Conservation (phyloP, 64 coral and sea anemone species). For the Acropora yongei region DNA sequence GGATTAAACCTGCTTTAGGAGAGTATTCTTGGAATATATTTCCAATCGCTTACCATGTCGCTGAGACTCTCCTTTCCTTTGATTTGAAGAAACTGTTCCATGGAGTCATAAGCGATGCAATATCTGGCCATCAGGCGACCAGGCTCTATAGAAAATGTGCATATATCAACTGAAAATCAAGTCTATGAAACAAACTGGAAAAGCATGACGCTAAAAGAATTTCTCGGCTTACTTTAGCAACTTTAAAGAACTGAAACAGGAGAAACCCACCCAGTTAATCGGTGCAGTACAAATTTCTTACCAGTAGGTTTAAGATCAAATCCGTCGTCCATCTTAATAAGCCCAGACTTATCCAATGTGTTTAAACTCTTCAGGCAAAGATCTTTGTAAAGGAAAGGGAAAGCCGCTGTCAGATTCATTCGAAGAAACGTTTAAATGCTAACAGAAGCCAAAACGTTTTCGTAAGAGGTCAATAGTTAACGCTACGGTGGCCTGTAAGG, state of each 20-base stretch:
- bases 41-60: constrained; percentile 70
- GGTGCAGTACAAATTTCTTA: neutral
- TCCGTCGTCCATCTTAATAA: constrained; percentile 95
- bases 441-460: neutral
- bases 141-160: constrained; percentile 57
- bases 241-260: neutral
- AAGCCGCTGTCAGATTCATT: too few relatives aligned
- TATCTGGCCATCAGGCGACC: constrained; percentile 97
- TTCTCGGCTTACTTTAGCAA: neutral
- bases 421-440: neutral
- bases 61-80: constrained; percentile 75
- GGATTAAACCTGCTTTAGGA: neutral
- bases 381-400: constrained; percentile 55
- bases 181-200: neutral
- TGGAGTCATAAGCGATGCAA: constrained; percentile 93
- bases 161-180: neutral
- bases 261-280: neutral
- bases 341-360: constrained; percentile 82
- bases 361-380: constrained; percentile 95
- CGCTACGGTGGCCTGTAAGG: too few relatives aligned
- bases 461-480: too few relatives aligned
- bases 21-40: neutral
- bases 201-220: neutral
- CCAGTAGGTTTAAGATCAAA: constrained; percentile 90
- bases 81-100: constrained; percentile 85